A percentile compares a stretch with the other conserved stretches of the same genome.
Evolutionary conservation across 2,888 invertebrate species (phyloP).

Genomic region (Pyralis farinalis): DNA sequence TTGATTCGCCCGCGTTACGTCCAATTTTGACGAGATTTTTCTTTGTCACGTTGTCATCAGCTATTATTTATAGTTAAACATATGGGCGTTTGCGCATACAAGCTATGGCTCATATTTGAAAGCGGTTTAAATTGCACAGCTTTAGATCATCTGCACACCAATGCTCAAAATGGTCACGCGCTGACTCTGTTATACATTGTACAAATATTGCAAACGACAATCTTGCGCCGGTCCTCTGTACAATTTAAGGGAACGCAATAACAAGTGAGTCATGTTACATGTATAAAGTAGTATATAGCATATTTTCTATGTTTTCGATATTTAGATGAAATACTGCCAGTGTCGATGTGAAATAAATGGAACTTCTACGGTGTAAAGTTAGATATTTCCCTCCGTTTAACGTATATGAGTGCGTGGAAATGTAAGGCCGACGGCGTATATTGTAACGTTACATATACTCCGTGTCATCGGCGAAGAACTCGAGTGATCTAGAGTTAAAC

Average conservation of each 20-base stretch:
- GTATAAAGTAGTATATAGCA: constrained; percentile 71
- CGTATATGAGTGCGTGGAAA: constrained; percentile 20
- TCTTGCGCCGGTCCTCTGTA: constrained; percentile 38
- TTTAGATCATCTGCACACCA: too few species aligned
- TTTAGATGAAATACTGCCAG: constrained; percentile 72
- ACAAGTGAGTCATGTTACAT: constrained; percentile 67
- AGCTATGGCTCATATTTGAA: too few species aligned
- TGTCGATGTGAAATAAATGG: constrained; percentile 43
- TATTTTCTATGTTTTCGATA: constrained; percentile 75
- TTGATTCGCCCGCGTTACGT: too few species aligned
- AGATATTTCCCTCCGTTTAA: constrained; percentile 25
- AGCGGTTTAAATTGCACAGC: too few species aligned
- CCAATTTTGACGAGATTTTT: too few species aligned
- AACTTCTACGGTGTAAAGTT: constrained; percentile 28
- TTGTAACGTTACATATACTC: constrained; percentile 12
- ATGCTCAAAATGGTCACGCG: too few species aligned
- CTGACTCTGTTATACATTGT: not conserved
- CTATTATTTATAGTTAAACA: too few species aligned
- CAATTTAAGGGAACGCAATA: constrained; percentile 69
- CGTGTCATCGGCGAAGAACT: constrained; percentile 15
- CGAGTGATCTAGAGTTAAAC: constrained; percentile 31
- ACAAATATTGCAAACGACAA: constrained; percentile 27
- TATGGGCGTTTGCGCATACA: too few species aligned
- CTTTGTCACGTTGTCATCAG: too few species aligned
- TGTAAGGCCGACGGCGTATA: constrained; percentile 17